Evolutionary conservation across 2,113 vertebrate genomes (phyloP).

Genomic region (Dromas ardeola): DNA sequence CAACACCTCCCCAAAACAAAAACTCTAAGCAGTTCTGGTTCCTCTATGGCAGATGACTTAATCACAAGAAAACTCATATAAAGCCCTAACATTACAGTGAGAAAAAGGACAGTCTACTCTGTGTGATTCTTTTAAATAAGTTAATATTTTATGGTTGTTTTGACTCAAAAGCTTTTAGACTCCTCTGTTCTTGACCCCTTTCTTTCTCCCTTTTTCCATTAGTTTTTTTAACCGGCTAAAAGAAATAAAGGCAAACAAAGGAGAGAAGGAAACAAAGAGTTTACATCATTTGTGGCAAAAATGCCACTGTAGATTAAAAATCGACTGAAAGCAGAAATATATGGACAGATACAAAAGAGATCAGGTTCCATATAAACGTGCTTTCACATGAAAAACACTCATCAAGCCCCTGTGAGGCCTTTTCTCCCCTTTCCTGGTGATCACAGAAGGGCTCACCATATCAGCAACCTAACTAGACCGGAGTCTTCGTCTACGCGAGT

Average conservation of each 20-base stretch:
- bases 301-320: not conserved
- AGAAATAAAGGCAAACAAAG: not conserved
- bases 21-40: not conserved
- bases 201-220: not conserved
- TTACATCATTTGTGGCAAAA: not conserved
- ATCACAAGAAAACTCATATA: not conserved
- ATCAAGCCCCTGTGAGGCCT: not conserved
- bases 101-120: not conserved
- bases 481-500: rapidly evolving
- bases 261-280: not conserved
- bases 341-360: not conserved
- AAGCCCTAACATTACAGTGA: not conserved
- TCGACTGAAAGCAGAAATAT: not conserved
- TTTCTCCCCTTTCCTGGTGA: not conserved
- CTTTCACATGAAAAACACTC: not conserved
- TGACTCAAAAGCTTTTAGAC: not conserved
- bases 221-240: not conserved
- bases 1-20: not conserved
- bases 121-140: not conserved
- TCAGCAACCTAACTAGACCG: not conserved
- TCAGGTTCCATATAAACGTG: not conserved
- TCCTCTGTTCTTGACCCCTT: not conserved
- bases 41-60: not conserved
- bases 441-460: not conserved
- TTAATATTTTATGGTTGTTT: not conserved